Evolutionary conservation across 2,888 invertebrate species (phyloP).

Genomic region (Cephus spinipes): DNA sequence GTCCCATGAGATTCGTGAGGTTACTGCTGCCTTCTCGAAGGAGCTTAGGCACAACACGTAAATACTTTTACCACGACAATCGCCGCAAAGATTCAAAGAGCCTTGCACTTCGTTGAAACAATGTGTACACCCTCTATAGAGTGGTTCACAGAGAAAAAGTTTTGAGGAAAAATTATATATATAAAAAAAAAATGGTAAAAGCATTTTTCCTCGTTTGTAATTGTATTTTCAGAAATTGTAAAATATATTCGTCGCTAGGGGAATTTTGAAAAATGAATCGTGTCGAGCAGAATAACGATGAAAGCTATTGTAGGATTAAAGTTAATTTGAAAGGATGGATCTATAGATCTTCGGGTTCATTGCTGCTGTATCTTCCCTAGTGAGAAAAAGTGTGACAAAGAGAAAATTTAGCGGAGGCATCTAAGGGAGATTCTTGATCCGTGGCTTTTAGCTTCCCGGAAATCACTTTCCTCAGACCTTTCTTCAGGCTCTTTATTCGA

Average conservation of each 20-base stretch:
- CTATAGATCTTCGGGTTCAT: background rate
- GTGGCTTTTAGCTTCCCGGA: constrained; percentile 63
- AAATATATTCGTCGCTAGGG: background rate
- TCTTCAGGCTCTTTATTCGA: constrained; percentile 45
- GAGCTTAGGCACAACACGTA: background rate
- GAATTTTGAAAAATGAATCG: background rate
- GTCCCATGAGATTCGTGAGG: background rate
- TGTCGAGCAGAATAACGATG: background rate
- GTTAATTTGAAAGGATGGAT: background rate
- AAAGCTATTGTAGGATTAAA: background rate
- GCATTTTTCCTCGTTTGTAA: background rate
- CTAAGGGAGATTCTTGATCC: constrained; percentile 54
- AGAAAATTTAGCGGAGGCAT: background rate
- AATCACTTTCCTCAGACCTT: constrained; percentile 64
- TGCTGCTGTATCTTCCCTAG: background rate
- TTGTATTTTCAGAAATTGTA: background rate
- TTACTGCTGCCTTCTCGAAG: background rate
- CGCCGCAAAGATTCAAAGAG: background rate
- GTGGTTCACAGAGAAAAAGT: background rate
- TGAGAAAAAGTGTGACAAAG: constrained; percentile 15
- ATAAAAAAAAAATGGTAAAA: background rate
- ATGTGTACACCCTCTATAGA: background rate
- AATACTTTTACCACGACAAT: background rate
- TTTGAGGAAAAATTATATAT: background rate
- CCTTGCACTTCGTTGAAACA: background rate